Evolutionary conservation across 2,113 vertebrate species (phyloP), one percentile per base, ranked within the genome.

Genomic region (Octodon degus): DNA sequence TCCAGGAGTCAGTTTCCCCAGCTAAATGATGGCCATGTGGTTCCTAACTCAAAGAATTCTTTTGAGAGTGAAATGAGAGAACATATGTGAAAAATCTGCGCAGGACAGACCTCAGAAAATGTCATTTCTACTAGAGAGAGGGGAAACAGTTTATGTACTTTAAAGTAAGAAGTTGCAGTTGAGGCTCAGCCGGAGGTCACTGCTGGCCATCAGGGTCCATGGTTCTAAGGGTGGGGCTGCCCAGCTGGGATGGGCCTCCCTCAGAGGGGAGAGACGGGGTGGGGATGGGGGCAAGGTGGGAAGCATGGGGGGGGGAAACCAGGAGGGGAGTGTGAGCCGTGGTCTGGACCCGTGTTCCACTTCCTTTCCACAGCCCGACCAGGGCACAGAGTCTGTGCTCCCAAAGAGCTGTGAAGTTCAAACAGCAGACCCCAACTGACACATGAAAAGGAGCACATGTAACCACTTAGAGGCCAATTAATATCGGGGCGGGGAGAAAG

Each of bases 391-490:
- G 90, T 94, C 86, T 79, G 50, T 34, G 84, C 86, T 93, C 92
- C 85, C 93, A 93, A 95, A 97, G 82, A 92, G 93, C 97, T 96
- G 95, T 92, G 92, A 97, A 94, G 85, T 96, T 97, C 93, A 96
- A 95, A 95, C 92, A 97, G 90, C 95, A 94, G 96, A 84, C 74
- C 96, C 97, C 86, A 86, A 91, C 95, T 91, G 96, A 96, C 95
- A 97, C 96, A 95, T 91, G 70, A 95, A 96, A 97, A 97, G 95
- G 77, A 90, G 96, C 97, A 97, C 95, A 97, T 97, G 97, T 87
- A 97, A 98, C 97, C 94, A 97, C 97, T 97, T 97, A 97, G 17
- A 70, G 90, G 90, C 96, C 96, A 97, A 96, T 97, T 97, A 97
- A 97, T 98, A 96, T 32, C 1, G 0, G 87, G 95, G 96, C 0